A percentile compares a stretch with the other conserved stretches of the same genome.
phyloP scores from a whole-genome alignment of 2,797 vertebrate species.

The Premnoplex brunnescens region DNA sequence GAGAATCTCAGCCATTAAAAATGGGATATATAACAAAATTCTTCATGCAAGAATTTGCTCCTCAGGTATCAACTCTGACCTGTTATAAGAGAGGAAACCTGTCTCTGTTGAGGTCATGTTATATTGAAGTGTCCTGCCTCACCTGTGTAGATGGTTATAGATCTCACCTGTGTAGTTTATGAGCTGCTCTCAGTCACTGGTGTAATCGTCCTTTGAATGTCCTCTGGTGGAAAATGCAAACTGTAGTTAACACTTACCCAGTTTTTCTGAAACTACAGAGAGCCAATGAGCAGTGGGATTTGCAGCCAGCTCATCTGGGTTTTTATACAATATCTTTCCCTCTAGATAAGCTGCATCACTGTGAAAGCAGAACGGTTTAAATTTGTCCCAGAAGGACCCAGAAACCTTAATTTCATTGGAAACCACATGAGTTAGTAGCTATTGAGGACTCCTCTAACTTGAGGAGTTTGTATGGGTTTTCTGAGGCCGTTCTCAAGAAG shows the following conservation, averaged over 20 bases:
- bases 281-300: background rate
- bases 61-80: background rate
- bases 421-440: background rate
- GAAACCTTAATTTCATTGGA: background rate
- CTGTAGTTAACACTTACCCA: background rate
- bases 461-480: background rate
- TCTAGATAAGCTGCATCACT: background rate
- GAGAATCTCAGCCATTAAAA: slow-evolving; percentile 17
- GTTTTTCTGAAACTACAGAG: background rate
- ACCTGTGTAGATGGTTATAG: background rate
- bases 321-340: background rate
- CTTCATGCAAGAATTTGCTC: background rate
- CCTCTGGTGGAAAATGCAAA: background rate
- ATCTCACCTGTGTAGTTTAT: background rate
- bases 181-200: background rate
- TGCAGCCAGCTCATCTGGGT: background rate
- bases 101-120: background rate
- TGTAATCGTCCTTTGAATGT: background rate
- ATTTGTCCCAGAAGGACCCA: background rate
- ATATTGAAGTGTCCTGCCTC: background rate
- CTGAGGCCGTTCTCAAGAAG: background rate
- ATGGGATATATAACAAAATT: background rate
- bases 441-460: background rate
- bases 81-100: background rate
- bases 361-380: background rate